Base-by-base conservation (phyloP, 2,888 invertebrate genomes). In the Barypeithes pellucidus region DNA sequence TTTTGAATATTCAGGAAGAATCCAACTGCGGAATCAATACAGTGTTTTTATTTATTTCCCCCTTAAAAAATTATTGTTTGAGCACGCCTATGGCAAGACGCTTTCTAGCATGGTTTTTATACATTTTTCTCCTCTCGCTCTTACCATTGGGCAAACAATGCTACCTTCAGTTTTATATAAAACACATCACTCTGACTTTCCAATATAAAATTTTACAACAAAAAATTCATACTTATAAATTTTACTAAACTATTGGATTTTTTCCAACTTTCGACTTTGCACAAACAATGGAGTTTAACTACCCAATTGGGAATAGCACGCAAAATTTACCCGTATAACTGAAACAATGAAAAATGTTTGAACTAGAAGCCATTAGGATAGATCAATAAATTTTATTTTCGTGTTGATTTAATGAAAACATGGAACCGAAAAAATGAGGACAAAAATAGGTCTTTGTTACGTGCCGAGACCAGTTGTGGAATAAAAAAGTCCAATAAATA, bases 201-300 rank as follows among this genome's bases (percentile, higher is more conserved):
- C 20, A 20, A 20, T 47, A 22, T 11, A 20, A 22, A 1, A 20
- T 47, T 2, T 47, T 5, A 1, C 7, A 47, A 22, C 11, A n/a
- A 50, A 22, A 29, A 45, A n/a, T 45, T 45, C 14, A n/a, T 16
- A 16, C 43, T 43, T 43, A 52, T 29, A 14, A 50, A 12, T 22
- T 20, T 52, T 52, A 52, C 47, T 12, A n/a, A 14, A 29, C 9
- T 33, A 36, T 57, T 57, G 54, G 54, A 57, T 33, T 33, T 14
- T 57, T 11, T 57, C 54, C 54, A 57, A 57, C 54, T 57, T 57
- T 57, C 18, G n/a, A 16, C 33, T 57, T 5, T 57, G 54, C 54
- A 18, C 29, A 12, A 33, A 57, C 52, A 14, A 54, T 24, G 29
- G 14, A 57, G 50, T 22, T 24, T 50, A 22, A 50, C 50, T 22